Conservation (phyloP, 2,888 invertebrate genomes). For the Selenia dentaria region DNA sequence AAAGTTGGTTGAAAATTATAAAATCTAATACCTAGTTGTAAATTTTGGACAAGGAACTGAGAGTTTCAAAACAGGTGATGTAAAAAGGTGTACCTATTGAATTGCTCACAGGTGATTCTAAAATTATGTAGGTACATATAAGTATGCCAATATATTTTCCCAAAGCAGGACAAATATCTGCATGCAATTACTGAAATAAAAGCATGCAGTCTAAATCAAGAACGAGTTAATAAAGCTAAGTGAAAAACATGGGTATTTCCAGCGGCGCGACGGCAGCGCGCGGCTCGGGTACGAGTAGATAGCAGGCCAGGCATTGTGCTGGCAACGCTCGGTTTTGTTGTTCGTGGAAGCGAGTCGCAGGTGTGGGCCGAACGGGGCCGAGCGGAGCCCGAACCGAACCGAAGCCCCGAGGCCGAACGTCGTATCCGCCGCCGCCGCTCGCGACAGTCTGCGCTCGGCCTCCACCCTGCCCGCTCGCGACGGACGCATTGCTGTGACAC, state of each 20-base stretch:
- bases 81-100: too few species aligned
- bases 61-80: too few species aligned
- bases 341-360: conserved; percentile 78
- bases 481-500: conserved; percentile 73
- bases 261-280: conserved; percentile 44
- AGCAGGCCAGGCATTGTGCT: conserved; percentile 52
- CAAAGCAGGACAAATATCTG: conserved; percentile 8
- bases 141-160: too few species aligned
- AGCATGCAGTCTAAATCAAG: conserved; percentile 22
- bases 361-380: conserved; percentile 66
- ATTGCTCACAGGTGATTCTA: too few species aligned
- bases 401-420: conserved; percentile 48
- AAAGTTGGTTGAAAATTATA: too few species aligned
- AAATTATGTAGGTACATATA: too few species aligned
- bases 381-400: conserved; percentile 46
- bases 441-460: conserved; percentile 78
- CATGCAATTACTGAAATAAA: conserved; percentile 20
- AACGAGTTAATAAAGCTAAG: conserved; percentile 32
- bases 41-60: too few species aligned
- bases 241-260: conserved; percentile 52
- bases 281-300: conserved; percentile 37
- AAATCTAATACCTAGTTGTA: too few species aligned
- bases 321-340: conserved; percentile 67
- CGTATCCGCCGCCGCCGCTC: conserved; percentile 47
- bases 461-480: conserved; percentile 63